Evolutionary conservation across 2,888 invertebrate species (phyloP).

Genomic region (Masnerella sp.): DNA sequence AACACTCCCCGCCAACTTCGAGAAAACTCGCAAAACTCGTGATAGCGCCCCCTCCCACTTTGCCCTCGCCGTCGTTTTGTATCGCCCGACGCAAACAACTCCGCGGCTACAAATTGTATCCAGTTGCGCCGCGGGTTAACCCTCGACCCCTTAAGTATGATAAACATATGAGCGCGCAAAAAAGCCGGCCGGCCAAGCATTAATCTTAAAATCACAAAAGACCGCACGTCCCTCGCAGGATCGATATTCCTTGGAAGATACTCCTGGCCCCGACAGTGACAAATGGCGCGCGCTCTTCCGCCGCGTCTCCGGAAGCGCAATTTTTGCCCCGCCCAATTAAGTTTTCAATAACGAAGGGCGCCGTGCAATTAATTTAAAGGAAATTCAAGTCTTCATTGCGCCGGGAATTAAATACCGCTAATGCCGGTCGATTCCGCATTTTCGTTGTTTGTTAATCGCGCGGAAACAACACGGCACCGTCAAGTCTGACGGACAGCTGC

Average conservation of each 20-base stretch:
- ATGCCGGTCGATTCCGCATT: not conserved
- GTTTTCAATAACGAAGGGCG: slow-evolving; percentile 62
- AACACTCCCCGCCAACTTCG: slow-evolving; percentile 72
- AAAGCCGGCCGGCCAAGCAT: slow-evolving; percentile 14
- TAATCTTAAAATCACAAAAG: slow-evolving; percentile 52
- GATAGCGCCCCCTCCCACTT: slow-evolving; percentile 64
- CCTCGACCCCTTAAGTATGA: slow-evolving; percentile 43
- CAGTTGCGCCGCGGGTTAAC: slow-evolving; percentile 65
- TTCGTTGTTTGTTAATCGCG: slow-evolving; percentile 33
- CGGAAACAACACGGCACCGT: slow-evolving; percentile 15
- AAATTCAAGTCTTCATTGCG: slow-evolving; percentile 66
- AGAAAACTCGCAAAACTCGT: slow-evolving; percentile 74
- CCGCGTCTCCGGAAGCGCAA: slow-evolving; percentile 68
- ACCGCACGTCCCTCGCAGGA: slow-evolving; percentile 58
- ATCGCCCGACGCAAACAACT: too few species aligned
- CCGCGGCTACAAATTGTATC: slow-evolving; percentile 68
- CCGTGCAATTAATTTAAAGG: slow-evolving; percentile 71
- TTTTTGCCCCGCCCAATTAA: slow-evolving; percentile 68
- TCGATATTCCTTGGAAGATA: slow-evolving; percentile 74
- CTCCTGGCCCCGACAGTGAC: slow-evolving; percentile 76
- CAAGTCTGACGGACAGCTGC: slow-evolving; percentile 50
- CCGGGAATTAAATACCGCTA: slow-evolving; percentile 20
- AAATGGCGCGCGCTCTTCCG: slow-evolving; percentile 73
- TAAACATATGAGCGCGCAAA: slow-evolving; percentile 31
- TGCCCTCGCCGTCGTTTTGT: slow-evolving; percentile 26